Evolutionary conservation across 1,140 invertebrate species (phyloP), one percentile per base, ranked within the genome.

Genomic region (Drosophila chauvacae): DNA sequence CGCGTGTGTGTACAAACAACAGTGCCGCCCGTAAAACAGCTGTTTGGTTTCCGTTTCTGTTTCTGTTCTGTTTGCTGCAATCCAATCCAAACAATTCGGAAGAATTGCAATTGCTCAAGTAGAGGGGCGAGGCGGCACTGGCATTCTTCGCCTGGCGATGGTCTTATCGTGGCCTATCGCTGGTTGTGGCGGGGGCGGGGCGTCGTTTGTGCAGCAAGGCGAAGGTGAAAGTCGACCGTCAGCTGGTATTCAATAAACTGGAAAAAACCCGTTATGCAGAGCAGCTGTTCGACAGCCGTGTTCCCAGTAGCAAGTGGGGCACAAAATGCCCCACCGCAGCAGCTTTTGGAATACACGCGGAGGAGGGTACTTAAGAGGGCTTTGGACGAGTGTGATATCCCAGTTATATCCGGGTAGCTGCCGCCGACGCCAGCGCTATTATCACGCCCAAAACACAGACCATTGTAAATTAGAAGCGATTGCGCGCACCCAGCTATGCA

Each of bases 151-250:
- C 33, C 10, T 13, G 48, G 26, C 37, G 16, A 44, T 33, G 14
- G 14, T 39, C 39, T 41, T 55, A 59, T 47, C 39, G 11, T 20
- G 23, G 33, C 7, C 51, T 39, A 39, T 39, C 50, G 39, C 65
- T 79, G 71, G 68, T 81, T 48, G 57, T 58, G 44, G 26, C 7
- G 47, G 28, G 18, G 28, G 66, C 16, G 37, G 42, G 30, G 11
- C 33, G 39, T 28, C 41, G 11, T 11, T 26, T 11, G 28, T 63
- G 55, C 53, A 56, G 71, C 84, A 90, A 84, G 82, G 84, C 87
- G 85, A 87, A 87, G 84, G 84, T 87, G 81, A 87, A 87, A 87
- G 84, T 90, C 82, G 53, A 26, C 53, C 20, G 83, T 71, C 84
- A 83, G 81, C 81, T 85, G 81, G 47, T 77, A 68, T 42, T 44